Percentiles rank a stretch among this genome's conserved stretches.
phyloP scores from a whole-genome alignment of 64 coral and sea anemone species.

The Astreopora myriophthalma region DNA sequence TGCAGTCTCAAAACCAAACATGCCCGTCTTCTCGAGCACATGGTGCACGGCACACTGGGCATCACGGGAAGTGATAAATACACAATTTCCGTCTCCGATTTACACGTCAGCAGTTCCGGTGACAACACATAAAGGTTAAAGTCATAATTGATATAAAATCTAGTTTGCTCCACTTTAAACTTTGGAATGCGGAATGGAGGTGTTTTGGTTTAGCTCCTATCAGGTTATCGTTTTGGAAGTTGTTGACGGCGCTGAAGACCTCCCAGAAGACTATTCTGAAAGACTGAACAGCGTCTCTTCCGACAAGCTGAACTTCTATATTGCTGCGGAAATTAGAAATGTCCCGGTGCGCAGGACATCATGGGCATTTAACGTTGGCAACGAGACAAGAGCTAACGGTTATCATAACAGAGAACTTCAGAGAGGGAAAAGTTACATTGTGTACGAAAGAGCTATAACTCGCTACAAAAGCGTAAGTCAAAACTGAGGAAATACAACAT shows the following conservation, averaged over 20 bases:
- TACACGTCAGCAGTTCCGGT: too few species aligned
- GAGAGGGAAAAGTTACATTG: background rate
- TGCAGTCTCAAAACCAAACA: too few species aligned
- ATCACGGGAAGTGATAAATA: too few species aligned
- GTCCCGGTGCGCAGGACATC: background rate
- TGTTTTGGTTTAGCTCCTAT: background rate
- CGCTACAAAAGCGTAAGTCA: background rate
- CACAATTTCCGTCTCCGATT: too few species aligned
- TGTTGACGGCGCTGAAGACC: background rate
- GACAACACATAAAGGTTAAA: too few species aligned
- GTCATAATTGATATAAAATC: background rate
- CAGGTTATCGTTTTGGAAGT: conserved; percentile 25
- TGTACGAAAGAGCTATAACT: conserved; percentile 25
- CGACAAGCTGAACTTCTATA: background rate
- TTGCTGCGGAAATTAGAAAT: conserved; percentile 26
- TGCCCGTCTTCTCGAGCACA: too few species aligned
- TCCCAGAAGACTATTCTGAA: background rate
- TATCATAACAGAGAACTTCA: conserved; percentile 14
- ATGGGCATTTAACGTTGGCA: conserved; percentile 22
- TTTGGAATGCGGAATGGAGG: background rate
- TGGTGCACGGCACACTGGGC: too few species aligned
- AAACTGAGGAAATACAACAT: too few species aligned
- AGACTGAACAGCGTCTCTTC: background rate
- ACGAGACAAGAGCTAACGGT: background rate
- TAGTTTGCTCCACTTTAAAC: background rate